Percentiles rank a stretch among this genome's conserved stretches.
phyloP scores from a whole-genome alignment of 2,888 invertebrate species.

The Lasioglossum zephyrum region DNA sequence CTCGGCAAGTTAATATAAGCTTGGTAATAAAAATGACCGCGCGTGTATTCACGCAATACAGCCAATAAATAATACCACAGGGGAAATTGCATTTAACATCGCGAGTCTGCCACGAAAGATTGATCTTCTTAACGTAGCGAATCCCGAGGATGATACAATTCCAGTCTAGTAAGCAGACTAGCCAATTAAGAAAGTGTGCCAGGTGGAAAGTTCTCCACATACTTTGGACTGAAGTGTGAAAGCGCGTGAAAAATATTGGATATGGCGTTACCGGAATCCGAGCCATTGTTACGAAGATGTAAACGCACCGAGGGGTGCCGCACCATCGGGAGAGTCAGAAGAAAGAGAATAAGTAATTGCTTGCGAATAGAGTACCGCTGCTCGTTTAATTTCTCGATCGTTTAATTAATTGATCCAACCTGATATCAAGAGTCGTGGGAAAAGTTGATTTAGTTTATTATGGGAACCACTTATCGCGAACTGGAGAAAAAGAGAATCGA shows the following conservation, averaged over 20 bases:
- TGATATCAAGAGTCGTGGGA: not conserved
- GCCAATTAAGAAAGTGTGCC: conserved; percentile 61
- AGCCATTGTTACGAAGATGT: not conserved
- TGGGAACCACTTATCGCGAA: too few relatives aligned
- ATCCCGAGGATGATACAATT: conserved; percentile 44
- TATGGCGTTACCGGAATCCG: not conserved
- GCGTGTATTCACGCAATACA: not conserved
- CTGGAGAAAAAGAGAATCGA: too few relatives aligned
- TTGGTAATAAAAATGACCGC: not conserved
- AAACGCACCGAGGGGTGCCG: not conserved
- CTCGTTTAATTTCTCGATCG: not conserved
- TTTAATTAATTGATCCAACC: not conserved
- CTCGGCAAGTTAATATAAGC: too few relatives aligned
- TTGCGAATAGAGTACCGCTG: not conserved
- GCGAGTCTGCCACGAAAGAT: not conserved
- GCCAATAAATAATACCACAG: not conserved
- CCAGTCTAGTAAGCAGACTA: conserved; percentile 62
- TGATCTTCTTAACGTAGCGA: not conserved
- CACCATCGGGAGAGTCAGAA: not conserved
- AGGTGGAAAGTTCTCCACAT: not conserved
- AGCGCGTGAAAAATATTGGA: not conserved
- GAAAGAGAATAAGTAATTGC: not conserved
- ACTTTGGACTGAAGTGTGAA: not conserved
- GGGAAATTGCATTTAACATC: not conserved
- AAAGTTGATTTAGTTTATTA: not conserved